phyloP scores from a whole-genome alignment of 2,888 invertebrate genomes.

The Lasioglossum zephyrum region DNA sequence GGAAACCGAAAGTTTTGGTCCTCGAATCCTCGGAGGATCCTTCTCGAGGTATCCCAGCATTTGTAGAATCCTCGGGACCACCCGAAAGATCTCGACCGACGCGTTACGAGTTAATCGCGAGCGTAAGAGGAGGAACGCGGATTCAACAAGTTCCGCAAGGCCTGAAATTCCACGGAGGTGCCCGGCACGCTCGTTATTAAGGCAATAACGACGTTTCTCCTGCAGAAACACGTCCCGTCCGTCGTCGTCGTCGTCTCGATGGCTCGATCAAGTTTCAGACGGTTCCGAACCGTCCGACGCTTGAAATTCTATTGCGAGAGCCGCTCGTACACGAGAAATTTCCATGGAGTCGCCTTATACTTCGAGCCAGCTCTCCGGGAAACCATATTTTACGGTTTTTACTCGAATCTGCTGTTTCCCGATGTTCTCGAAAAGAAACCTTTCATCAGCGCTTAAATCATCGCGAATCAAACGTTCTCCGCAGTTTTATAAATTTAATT shows the following conservation, averaged over 20 bases:
- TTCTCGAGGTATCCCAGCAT: not conserved
- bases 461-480: not conserved
- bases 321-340: not conserved
- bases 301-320: not conserved
- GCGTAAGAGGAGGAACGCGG: not conserved
- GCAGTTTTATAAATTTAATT: not conserved
- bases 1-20: not conserved
- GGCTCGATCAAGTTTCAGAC: not conserved
- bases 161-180: not conserved
- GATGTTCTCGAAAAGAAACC: not conserved
- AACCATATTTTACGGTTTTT: not conserved
- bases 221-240: conserved; percentile 29
- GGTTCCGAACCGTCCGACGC: not conserved
- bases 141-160: conserved; percentile 41
- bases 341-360: not conserved
- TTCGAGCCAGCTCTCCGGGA: not conserved
- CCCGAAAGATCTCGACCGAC: not conserved
- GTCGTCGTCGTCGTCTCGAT: not conserved
- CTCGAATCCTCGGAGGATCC: not conserved
- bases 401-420: not conserved
- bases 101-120: conserved; percentile 9
- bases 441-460: not conserved
- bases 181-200: conserved; percentile 15
- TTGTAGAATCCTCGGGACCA: not conserved
- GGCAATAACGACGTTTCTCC: conserved; percentile 14